phyloP scores from a whole-genome alignment of 2,113 vertebrate species.

The Nipponia nippon region DNA sequence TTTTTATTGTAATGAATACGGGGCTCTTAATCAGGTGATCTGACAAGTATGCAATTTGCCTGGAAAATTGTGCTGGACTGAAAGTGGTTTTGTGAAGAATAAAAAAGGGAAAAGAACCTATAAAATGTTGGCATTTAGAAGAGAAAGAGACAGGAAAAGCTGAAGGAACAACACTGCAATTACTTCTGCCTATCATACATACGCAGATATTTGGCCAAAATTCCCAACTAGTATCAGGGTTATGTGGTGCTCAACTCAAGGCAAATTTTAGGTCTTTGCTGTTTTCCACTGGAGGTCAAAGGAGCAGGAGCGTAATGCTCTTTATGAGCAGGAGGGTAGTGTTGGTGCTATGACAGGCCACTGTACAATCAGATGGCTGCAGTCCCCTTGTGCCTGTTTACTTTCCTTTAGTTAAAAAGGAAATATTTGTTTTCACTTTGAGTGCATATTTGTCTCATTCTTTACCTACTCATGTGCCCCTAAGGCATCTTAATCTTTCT shows the following conservation, averaged over 20 bases:
- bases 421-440: not conserved
- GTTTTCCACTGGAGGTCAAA: not conserved
- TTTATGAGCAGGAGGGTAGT: not conserved
- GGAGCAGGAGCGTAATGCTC: not conserved
- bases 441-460: not conserved
- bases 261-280: not conserved
- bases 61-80: slow-evolving; percentile 57
- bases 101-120: slow-evolving; percentile 12
- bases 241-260: not conserved
- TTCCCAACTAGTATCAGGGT: not conserved
- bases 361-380: not conserved
- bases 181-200: not conserved
- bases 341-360: not conserved
- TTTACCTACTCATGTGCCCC: not conserved
- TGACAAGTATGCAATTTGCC: slow-evolving; percentile 62
- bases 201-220: not conserved
- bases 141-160: not conserved
- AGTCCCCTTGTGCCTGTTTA: not conserved
- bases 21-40: slow-evolving; percentile 67
- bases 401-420: not conserved
- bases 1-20: slow-evolving; percentile 47
- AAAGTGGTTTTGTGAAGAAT: slow-evolving; percentile 46
- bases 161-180: not conserved
- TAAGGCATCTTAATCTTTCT: not conserved
- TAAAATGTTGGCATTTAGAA: slow-evolving; percentile 1